Evolutionary conservation across 1,140 invertebrate genomes (phyloP).

Genomic region (Papilio polytes): DNA sequence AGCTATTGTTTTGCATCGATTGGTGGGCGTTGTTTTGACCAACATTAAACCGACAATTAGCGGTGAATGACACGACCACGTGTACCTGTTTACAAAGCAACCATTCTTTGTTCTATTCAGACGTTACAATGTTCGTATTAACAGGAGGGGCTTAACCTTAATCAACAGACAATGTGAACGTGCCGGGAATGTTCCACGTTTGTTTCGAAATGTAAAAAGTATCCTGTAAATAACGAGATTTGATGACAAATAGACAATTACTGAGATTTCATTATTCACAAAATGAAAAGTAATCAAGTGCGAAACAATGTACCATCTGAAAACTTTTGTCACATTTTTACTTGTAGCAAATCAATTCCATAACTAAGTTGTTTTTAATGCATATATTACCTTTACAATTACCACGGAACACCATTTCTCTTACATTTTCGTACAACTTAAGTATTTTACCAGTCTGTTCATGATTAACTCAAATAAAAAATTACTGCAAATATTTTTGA

Average conservation of each 20-base stretch:
- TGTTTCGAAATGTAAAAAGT: conserved; percentile 23
- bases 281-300: not conserved
- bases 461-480: not conserved
- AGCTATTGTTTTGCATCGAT: conserved; percentile 34
- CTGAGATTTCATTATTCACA: not conserved
- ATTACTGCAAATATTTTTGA: conserved; percentile 6
- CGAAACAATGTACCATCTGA: not conserved
- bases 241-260: not conserved
- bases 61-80: conserved; percentile 42
- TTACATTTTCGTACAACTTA: not conserved
- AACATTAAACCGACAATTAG: conserved; percentile 27
- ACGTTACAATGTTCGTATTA: conserved; percentile 29
- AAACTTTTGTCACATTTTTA: not conserved
- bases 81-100: conserved; percentile 30
- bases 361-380: not conserved
- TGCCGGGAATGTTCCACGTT: conserved; percentile 33
- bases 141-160: not conserved
- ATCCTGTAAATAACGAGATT: conserved; percentile 5
- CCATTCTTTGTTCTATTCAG: conserved; percentile 20
- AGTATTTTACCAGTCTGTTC: not conserved
- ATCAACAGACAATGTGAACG: conserved; percentile 23
- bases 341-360: not conserved
- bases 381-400: too few relatives aligned
- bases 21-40: conserved; percentile 30
- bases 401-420: too few relatives aligned